Conservation (phyloP, 2,113 vertebrate genomes). For the Tachycineta bicolor region DNA sequence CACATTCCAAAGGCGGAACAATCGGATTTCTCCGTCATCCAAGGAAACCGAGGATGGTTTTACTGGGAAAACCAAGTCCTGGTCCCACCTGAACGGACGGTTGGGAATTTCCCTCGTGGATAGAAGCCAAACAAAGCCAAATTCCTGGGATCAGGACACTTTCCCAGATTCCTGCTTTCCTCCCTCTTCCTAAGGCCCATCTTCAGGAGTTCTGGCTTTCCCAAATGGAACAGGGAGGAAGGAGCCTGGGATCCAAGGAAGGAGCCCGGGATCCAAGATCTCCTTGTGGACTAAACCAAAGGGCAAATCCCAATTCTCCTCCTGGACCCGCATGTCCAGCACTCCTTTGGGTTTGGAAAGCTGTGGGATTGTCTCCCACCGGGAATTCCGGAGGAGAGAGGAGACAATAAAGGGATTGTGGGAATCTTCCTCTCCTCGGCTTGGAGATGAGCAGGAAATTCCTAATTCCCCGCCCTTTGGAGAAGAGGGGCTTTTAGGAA, state of each 20-base stretch:
- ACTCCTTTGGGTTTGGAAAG: neutral
- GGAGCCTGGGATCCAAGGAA: no score
- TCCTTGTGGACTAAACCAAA: neutral
- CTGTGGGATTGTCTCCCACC: neutral
- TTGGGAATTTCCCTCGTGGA: neutral
- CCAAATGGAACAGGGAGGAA: no score
- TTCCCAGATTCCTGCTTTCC: neutral
- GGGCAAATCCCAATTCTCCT: neutral
- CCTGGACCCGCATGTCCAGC: neutral
- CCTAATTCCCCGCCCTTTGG: neutral
- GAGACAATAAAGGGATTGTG: neutral
- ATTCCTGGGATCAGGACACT: neutral
- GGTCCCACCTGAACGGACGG: rapidly evolving
- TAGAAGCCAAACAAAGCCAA: neutral
- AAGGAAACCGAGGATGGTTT: neutral
- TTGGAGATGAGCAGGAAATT: rapidly evolving
- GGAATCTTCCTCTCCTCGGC: neutral
- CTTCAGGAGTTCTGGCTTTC: no score
- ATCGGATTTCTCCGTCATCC: neutral
- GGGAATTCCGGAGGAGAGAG: neutral
- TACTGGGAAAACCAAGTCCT: neutral
- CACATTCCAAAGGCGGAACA: neutral
- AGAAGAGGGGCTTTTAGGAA: neutral
- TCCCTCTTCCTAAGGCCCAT: neutral
- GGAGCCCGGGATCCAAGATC: neutral